A percentile compares a stretch with the other conserved stretches of the same genome.
Evolutionary conservation across 2,888 invertebrate genomes (phyloP).

Genomic region (Willowsia nigromaculata): DNA sequence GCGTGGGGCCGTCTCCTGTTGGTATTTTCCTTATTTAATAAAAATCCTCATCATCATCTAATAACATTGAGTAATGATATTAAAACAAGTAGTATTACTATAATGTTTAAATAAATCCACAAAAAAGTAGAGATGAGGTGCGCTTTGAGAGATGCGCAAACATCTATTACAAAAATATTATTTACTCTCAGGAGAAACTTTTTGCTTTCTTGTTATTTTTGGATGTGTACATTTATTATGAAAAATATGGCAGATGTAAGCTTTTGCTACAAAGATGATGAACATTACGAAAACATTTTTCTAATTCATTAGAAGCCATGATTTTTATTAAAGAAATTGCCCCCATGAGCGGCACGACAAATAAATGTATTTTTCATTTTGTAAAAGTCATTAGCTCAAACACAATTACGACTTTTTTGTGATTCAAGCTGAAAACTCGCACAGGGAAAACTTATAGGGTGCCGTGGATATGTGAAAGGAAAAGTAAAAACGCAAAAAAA

Average conservation of each 20-base stretch:
- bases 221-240: not conserved
- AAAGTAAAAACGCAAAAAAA: not conserved
- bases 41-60: not conserved
- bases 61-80: conserved; percentile 16
- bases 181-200: not conserved
- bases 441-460: not conserved
- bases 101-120: not conserved
- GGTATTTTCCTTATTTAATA: conserved; percentile 19
- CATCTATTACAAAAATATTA: not conserved
- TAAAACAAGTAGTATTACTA: conserved; percentile 6
- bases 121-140: not conserved
- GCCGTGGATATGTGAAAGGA: not conserved
- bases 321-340: not conserved
- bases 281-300: not conserved
- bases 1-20: not conserved
- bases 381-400: not conserved
- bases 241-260: not conserved
- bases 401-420: not conserved
- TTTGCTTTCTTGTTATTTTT: no score
- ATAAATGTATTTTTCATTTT: not conserved
- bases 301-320: not conserved
- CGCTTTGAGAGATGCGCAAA: not conserved
- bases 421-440: no score
- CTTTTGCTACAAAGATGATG: not conserved
- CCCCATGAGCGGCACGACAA: not conserved